These are phyloP conservation scores for Sibirionetta formosa DNA, from an alignment of 2,797 vertebrate species.

Conservation along the genomic window DNA sequence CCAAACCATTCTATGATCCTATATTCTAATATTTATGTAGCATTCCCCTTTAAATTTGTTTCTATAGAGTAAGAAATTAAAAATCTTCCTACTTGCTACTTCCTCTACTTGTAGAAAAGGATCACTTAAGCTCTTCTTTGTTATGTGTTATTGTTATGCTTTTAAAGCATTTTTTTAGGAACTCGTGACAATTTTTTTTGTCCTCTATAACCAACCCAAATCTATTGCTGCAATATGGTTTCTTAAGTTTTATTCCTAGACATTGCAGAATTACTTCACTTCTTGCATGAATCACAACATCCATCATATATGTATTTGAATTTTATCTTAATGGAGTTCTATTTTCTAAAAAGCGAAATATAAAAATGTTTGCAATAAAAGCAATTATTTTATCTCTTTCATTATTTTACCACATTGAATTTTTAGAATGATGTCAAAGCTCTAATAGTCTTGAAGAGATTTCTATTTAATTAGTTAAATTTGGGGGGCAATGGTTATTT, in stretches of 20 bases:
- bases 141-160: too few relatives aligned
- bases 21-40: neutral
- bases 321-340: neutral
- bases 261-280: neutral
- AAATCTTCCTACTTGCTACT: neutral
- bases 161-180: neutral
- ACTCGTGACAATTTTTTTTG: neutral
- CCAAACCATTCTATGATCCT: neutral
- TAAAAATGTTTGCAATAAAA: neutral
- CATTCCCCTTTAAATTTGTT: neutral
- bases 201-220: neutral
- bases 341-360: neutral
- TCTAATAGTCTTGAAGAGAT: neutral
- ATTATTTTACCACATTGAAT: neutral
- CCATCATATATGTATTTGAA: neutral
- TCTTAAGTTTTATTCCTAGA: neutral
- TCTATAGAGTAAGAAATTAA: neutral
- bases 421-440: neutral
- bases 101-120: neutral
- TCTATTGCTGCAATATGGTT: neutral
- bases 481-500: fast-evolving
- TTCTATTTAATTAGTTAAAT: neutral
- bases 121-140: neutral
- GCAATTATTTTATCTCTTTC: neutral
- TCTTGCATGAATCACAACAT: neutral